Evolutionary conservation across 2,797 vertebrate species (phyloP).

Genomic region (Lutjanus campechanus): DNA sequence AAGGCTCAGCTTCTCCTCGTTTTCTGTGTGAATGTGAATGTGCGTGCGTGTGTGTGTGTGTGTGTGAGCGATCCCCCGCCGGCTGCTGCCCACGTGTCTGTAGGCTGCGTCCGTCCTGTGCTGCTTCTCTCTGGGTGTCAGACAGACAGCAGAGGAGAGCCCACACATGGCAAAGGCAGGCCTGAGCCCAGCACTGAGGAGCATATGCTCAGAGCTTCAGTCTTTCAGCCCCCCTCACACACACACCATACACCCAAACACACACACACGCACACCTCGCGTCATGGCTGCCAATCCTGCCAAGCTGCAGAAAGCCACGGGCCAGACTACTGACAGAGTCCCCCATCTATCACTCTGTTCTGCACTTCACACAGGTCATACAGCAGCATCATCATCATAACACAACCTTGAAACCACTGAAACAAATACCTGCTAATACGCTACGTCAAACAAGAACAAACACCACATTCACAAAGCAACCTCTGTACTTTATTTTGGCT

Average conservation of each 20-base stretch:
- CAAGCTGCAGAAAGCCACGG: conserved; percentile 36
- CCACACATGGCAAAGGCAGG: conserved; percentile 64
- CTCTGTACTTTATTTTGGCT: conserved; percentile 16
- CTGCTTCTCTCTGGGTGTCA: conserved; percentile 55
- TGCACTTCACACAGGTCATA: conserved; percentile 10
- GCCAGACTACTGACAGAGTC: conserved; percentile 40
- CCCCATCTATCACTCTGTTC: conserved; percentile 35
- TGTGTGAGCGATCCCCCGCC: conserved; percentile 44
- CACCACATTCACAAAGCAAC: conserved; percentile 5
- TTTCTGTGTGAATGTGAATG: conserved; percentile 32
- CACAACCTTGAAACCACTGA: conserved; percentile 32
- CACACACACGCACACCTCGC: conserved; percentile 4
- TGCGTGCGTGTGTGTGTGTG: conserved; percentile 18
- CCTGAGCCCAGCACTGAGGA: conserved; percentile 42
- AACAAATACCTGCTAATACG: background rate
- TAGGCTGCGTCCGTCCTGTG: conserved; percentile 50
- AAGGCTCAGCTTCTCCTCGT: conserved; percentile 45
- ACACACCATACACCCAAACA: background rate
- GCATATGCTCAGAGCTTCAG: conserved; percentile 69
- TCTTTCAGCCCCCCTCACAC: background rate
- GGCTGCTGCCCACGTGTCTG: conserved; percentile 75
- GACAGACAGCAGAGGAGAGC: conserved; percentile 65
- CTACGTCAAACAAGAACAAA: conserved; percentile 14
- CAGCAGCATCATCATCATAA: conserved; percentile 1
- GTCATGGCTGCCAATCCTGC: conserved; percentile 39